These are phyloP conservation scores for Epizoanthus ramosus DNA, from an alignment of 92 coral and sea anemone genomes.

Conservation along the genomic window DNA sequence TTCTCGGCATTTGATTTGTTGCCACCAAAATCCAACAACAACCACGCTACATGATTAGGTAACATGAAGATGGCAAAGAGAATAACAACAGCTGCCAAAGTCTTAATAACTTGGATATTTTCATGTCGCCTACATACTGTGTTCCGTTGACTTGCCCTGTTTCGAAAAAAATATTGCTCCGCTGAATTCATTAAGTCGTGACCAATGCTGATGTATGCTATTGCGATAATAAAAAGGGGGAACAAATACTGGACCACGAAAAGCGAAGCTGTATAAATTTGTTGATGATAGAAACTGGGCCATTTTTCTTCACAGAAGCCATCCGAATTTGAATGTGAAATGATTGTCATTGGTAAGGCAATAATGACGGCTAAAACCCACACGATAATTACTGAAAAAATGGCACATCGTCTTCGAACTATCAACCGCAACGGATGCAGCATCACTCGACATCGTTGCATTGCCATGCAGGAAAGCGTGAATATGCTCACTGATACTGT, in stretches of 20 bases:
- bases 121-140: slow-evolving; percentile 52
- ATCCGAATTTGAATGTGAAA: slow-evolving; percentile 35
- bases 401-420: slow-evolving; percentile 18
- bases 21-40: slow-evolving; percentile 40
- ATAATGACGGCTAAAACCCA: slow-evolving; percentile 60
- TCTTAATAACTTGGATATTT: slow-evolving; percentile 64
- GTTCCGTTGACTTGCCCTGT: not conserved
- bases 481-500: slow-evolving; percentile 61
- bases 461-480: slow-evolving; percentile 68
- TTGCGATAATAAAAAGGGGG: slow-evolving; percentile 59
- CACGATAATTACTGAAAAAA: slow-evolving; percentile 34
- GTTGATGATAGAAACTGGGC: slow-evolving; percentile 24
- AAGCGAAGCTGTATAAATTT: slow-evolving; percentile 39
- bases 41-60: slow-evolving; percentile 72
- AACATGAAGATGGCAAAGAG: slow-evolving; percentile 67
- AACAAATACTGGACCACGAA: slow-evolving; percentile 61
- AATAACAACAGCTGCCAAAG: slow-evolving; percentile 61
- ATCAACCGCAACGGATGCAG: slow-evolving; percentile 53
- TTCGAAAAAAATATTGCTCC: not conserved
- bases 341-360: slow-evolving; percentile 53
- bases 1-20: slow-evolving; percentile 17
- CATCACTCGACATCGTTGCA: slow-evolving; percentile 68
- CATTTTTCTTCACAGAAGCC: slow-evolving; percentile 47
- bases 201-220: slow-evolving; percentile 65
- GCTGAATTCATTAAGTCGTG: slow-evolving; percentile 42